These are phyloP conservation scores for Fragum fragum DNA, from an alignment of 2,888 invertebrate species.

Conservation along the genomic window DNA sequence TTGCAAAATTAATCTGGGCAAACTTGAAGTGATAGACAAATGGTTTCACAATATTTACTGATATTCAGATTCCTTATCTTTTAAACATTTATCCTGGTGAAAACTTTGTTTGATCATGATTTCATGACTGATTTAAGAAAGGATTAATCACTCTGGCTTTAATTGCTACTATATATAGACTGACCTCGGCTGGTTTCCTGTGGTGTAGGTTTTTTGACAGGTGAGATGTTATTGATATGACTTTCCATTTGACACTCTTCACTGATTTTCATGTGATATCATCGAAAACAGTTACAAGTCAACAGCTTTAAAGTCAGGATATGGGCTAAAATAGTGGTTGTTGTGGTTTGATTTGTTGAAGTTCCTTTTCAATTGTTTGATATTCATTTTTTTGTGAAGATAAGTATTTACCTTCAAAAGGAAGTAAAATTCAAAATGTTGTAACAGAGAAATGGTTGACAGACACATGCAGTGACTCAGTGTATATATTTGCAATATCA, in stretches of 20 bases:
- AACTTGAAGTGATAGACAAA: too few relatives aligned
- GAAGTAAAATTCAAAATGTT: slow-evolving; percentile 20
- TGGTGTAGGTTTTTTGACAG: slow-evolving; percentile 24
- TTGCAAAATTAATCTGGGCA: too few relatives aligned
- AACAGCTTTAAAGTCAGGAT: neutral
- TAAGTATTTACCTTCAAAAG: neutral
- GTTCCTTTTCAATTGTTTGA: too few relatives aligned
- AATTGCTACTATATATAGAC: slow-evolving; percentile 19
- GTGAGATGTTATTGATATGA: slow-evolving; percentile 29
- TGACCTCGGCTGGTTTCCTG: slow-evolving; percentile 14
- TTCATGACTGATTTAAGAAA: neutral
- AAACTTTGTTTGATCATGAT: neutral
- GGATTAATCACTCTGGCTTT: neutral
- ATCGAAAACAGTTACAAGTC: slow-evolving; percentile 8
- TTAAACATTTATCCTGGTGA: too few relatives aligned
- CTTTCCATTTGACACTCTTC: slow-evolving; percentile 26
- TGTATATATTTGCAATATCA: neutral
- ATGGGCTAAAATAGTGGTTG: too few relatives aligned
- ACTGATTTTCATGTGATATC: slow-evolving; percentile 21
- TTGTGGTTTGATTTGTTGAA: too few relatives aligned
- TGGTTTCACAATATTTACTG: too few relatives aligned
- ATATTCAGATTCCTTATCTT: too few relatives aligned
- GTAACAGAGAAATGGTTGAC: slow-evolving; percentile 14
- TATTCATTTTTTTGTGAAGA: too few relatives aligned
- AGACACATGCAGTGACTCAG: slow-evolving; percentile 20